A percentile compares a stretch with the other conserved stretches of the same genome.
phyloP scores from a whole-genome alignment of 1,140 invertebrate genomes.

The Drosophila ohnishii region DNA sequence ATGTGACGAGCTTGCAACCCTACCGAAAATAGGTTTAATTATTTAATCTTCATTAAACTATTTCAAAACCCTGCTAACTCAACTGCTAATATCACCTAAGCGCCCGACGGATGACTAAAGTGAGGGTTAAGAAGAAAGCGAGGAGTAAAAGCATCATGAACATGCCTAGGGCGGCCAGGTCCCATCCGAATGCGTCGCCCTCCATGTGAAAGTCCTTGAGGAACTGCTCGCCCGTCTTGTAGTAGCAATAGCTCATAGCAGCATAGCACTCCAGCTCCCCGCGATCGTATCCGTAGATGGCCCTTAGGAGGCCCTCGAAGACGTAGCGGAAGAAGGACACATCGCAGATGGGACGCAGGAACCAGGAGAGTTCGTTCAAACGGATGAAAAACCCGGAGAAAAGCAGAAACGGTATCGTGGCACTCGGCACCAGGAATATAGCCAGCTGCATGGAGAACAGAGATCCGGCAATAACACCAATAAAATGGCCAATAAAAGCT shows the following conservation, averaged over 20 bases:
- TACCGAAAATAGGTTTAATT: neutral
- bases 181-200: conserved; percentile 75
- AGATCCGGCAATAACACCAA: conserved; percentile 90
- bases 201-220: conserved; percentile 83
- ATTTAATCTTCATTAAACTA: neutral
- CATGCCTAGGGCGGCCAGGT: conserved; percentile 46
- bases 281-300: conserved; percentile 89
- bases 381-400: conserved; percentile 94
- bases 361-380: conserved; percentile 89
- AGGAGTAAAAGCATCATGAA: conserved; percentile 57
- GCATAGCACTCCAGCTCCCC: conserved; percentile 84
- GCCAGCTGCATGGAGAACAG: conserved; percentile 89
- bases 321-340: conserved; percentile 92
- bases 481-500: conserved; percentile 90
- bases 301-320: conserved; percentile 90
- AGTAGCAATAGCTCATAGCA: conserved; percentile 82
- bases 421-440: conserved; percentile 91
- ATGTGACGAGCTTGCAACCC: neutral
- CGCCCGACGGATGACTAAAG: conserved; percentile 57
- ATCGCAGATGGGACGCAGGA: conserved; percentile 88
- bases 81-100: conserved; percentile 20
- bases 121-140: conserved; percentile 61
- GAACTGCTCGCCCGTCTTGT: conserved; percentile 83
- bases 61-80: neutral
- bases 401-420: conserved; percentile 92